phyloP scores from a whole-genome alignment of 2,888 invertebrate genomes.

The Trachelus stipa region DNA sequence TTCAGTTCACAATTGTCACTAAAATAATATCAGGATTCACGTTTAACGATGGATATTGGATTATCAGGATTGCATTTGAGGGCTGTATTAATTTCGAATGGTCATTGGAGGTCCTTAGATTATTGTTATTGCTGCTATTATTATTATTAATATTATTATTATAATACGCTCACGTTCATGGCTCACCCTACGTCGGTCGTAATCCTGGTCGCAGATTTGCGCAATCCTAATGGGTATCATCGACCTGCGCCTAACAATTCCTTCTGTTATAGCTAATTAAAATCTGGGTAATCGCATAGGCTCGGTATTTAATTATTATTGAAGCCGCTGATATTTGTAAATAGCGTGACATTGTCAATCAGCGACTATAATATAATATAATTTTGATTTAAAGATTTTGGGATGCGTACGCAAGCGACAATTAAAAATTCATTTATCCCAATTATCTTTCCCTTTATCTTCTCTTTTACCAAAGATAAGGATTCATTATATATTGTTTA shows the following conservation, averaged over 20 bases:
- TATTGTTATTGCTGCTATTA: not conserved
- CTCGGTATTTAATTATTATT: not conserved
- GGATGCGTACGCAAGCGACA: not conserved
- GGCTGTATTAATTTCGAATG: not conserved
- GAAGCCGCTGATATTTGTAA: not conserved
- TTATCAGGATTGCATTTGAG: not conserved
- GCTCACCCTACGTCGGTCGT: not conserved
- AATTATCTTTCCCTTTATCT: not conserved
- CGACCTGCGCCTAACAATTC: not conserved
- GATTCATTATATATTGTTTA: conserved; percentile 43
- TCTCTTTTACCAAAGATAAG: conserved; percentile 55
- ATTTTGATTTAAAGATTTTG: not conserved
- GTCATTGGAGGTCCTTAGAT: not conserved
- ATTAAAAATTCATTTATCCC: not conserved
- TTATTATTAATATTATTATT: not conserved
- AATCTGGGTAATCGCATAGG: not conserved
- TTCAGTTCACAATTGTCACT: not conserved
- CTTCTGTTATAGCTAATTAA: not conserved
- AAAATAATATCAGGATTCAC: not conserved
- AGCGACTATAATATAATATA: not conserved
- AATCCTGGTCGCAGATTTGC: not conserved
- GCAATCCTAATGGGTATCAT: not conserved
- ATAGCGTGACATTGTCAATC: not conserved
- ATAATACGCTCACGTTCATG: not conserved
- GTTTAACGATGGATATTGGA: not conserved